Evolutionary conservation across 2,113 vertebrate genomes (phyloP), one percentile per base, ranked within the genome.

Genomic region (Coracopsis vasa): DNA sequence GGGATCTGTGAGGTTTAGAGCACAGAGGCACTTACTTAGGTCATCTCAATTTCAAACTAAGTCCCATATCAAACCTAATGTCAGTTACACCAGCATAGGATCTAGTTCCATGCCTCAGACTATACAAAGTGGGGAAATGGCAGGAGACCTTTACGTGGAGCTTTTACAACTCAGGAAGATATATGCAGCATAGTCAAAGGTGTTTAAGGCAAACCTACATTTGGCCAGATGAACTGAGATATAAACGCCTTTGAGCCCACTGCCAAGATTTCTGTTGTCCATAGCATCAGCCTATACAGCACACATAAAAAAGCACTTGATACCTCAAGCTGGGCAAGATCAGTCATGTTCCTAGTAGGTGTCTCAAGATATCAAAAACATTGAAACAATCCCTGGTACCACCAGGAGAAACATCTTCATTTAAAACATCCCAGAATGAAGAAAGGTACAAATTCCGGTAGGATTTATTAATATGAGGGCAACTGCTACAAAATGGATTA

Each of bases 221-320:
- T 79, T 67, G 27, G 13, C 12, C 60, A 83, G 60, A 73, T 24
- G 23, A 61, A 29, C 19, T 54, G 50, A 71, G 27, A 31, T 41
- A 44, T 17, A 58, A 73, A 39, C 33, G 6, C 9, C 29, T 83
- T 80, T 51, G 16, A 66, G 5, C 2, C 11, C 14, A 27, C 35
- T 66, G 42, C 9, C 13, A 45, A 64, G 15, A 42, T 24, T 50
- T 80, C 37, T 56, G 13, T 41, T 83, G 48, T 20, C 29, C 21
- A 11, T 4, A 33, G 6, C 9, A 56, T 44, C 53, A 67, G 6
- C 23, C 35, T 70, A 66, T 7, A 27, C 14, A 60, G 2, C 6
- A 1, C 0, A 23, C 24, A n/a, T 20, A 17, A 65, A 80, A 23
- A 74, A 21, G 6, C 0, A 29, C n/a, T 44, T 31, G 13, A 42